Conservation (phyloP, 2,113 vertebrate genomes). For the Psilopogon haemacephalus region DNA sequence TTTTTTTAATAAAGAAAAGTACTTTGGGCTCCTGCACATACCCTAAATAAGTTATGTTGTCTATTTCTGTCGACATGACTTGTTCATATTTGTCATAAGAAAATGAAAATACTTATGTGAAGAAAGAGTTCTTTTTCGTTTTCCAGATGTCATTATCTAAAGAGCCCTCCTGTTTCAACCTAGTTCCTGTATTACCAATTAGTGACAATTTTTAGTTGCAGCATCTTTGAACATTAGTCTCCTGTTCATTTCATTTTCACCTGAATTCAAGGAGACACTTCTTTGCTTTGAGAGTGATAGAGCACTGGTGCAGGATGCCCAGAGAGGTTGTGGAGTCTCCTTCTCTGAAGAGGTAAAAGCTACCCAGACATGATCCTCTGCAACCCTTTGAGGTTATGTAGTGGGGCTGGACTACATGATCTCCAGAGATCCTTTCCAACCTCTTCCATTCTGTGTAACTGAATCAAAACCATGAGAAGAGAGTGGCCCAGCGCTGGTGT, state of each 20-base stretch:
- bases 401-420: too few species aligned
- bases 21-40: not conserved
- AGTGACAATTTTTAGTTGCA: not conserved
- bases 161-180: fast-evolving
- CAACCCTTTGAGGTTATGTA: too few species aligned
- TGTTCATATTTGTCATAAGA: not conserved
- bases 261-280: too few species aligned
- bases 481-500: not conserved
- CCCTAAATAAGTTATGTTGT: not conserved
- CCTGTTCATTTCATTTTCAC: too few species aligned
- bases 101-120: not conserved
- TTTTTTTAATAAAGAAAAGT: constrained; percentile 24
- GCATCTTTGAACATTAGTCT: not conserved
- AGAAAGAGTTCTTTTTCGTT: not conserved
- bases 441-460: too few species aligned
- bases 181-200: not conserved
- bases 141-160: not conserved
- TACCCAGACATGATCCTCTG: too few species aligned
- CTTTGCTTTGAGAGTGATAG: too few species aligned
- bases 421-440: too few species aligned
- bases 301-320: too few species aligned
- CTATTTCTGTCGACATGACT: not conserved
- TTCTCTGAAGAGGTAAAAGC: too few species aligned
- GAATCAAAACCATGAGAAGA: not conserved
- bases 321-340: too few species aligned